A percentile compares a stretch with the other conserved stretches of the same genome.
Conservation (phyloP, 2,888 invertebrate genomes). For the Amphimallon solstitiale region DNA sequence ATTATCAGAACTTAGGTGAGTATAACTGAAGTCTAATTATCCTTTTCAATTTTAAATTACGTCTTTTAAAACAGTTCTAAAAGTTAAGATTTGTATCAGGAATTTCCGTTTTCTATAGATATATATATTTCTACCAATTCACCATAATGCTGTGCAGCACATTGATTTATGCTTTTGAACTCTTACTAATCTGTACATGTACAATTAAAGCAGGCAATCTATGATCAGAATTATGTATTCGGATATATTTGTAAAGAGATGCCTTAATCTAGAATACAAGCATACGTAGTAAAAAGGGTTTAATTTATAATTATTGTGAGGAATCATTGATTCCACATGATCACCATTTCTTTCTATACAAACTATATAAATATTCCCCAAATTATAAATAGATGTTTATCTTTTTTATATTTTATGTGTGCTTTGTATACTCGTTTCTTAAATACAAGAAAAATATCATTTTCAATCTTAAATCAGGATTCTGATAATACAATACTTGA, state of each 20-base stretch:
- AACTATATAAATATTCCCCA: too few relatives aligned
- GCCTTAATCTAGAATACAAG: too few relatives aligned
- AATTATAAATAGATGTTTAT: too few relatives aligned
- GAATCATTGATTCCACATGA: not conserved
- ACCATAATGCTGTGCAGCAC: conserved; percentile 36
- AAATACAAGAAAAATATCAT: too few relatives aligned
- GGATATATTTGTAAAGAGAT: not conserved
- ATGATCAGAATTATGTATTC: not conserved
- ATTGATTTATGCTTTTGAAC: conserved; percentile 18
- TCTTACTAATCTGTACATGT: not conserved
- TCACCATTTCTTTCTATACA: too few relatives aligned
- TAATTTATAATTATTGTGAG: not conserved
- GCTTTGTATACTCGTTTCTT: too few relatives aligned
- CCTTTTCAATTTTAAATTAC: not conserved
- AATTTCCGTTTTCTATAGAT: conserved; percentile 10
- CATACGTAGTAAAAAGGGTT: not conserved
- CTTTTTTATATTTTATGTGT: too few relatives aligned
- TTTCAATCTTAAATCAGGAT: too few relatives aligned
- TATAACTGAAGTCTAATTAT: conserved; percentile 25
- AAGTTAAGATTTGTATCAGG: not conserved
- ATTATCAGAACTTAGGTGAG: conserved; percentile 91
- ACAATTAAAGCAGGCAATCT: too few relatives aligned
- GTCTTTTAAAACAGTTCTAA: not conserved
- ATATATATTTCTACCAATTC: conserved; percentile 23
- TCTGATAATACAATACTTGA: too few relatives aligned